Percentiles rank a stretch among this genome's conserved stretches.
Conservation (phyloP, 2,888 invertebrate genomes). For the Cephus runcator region DNA sequence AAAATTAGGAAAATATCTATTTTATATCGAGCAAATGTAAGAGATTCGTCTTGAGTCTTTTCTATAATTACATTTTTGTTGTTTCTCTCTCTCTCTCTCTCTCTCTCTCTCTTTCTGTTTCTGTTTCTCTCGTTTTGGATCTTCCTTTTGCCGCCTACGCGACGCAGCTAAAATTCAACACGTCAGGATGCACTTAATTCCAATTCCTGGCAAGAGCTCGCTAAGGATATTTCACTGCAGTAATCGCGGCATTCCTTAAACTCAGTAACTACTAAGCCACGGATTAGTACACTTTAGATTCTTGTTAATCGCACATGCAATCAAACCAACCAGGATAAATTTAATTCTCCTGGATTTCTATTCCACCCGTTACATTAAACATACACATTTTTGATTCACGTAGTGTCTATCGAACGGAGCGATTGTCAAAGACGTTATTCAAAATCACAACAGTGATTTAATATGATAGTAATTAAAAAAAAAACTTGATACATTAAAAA, state of each 20-base stretch:
- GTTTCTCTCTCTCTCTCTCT: neutral
- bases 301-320: neutral
- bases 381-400: neutral
- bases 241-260: neutral
- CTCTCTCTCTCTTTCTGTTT: too few relatives aligned
- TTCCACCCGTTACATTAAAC: neutral
- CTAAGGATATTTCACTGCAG: neutral
- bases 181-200: neutral
- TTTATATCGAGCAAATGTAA: neutral
- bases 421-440: neutral
- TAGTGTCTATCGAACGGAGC: neutral
- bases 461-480: neutral
- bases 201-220: neutral
- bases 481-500: neutral
- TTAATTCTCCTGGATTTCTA: neutral
- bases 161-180: neutral
- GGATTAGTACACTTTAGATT: neutral
- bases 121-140: neutral
- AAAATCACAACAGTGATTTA: neutral
- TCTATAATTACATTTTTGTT: neutral
- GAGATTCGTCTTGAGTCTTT: neutral
- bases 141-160: neutral
- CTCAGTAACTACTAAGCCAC: neutral
- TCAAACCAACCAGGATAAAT: neutral
- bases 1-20: neutral